A percentile compares a stretch with the other conserved stretches of the same genome.
Conservation (phyloP, 2,888 invertebrate species). For the Meganola albula region DNA sequence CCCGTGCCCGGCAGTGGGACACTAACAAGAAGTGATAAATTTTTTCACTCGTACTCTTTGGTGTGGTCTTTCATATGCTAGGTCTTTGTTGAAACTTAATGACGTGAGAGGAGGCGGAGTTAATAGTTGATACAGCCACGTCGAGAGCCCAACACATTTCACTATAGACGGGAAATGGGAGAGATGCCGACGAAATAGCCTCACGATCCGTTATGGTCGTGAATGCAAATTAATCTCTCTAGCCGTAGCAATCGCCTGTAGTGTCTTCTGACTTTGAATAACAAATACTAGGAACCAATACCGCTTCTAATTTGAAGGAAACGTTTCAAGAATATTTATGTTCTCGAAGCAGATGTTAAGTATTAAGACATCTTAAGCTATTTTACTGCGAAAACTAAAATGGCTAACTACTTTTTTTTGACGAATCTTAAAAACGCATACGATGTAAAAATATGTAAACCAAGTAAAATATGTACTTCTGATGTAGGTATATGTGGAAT, state of each 20-base stretch:
- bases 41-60: too few relatives aligned
- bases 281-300: constrained; percentile 40
- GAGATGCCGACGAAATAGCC: constrained; percentile 59
- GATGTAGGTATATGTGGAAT: too few relatives aligned
- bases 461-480: too few relatives aligned
- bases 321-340: constrained; percentile 29
- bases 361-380: neutral
- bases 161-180: constrained; percentile 56
- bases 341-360: constrained; percentile 4
- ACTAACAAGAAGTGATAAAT: too few relatives aligned
- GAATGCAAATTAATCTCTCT: constrained; percentile 69
- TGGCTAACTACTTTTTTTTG: too few relatives aligned
- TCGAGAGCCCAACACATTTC: constrained; percentile 18
- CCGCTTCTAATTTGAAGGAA: constrained; percentile 29
- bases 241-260: constrained; percentile 38
- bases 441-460: too few relatives aligned
- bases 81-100: too few relatives aligned
- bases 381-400: too few relatives aligned
- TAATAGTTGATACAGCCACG: constrained; percentile 36
- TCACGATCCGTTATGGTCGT: constrained; percentile 65
- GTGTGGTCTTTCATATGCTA: too few relatives aligned
- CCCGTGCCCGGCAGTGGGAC: too few relatives aligned
- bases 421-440: too few relatives aligned
- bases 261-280: constrained; percentile 49
- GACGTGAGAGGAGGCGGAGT: too few relatives aligned